A percentile compares a stretch with the other conserved stretches of the same genome.
These are phyloP conservation scores for Micronycteris hirsuta DNA, from an alignment of 2,113 vertebrate species.

Conservation along the genomic window DNA sequence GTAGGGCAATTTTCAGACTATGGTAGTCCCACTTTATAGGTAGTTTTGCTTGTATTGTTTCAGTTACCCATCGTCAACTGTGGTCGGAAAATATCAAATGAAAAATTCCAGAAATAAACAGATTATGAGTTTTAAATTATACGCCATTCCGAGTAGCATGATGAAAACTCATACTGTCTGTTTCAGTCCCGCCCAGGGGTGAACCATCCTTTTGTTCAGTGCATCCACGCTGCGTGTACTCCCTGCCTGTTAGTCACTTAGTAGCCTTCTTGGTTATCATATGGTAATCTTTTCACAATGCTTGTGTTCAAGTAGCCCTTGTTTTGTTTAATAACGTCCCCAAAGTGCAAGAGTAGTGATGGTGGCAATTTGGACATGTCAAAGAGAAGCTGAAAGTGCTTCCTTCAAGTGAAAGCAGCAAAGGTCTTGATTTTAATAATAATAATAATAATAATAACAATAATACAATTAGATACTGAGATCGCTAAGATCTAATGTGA, in stretches of 20 bases:
- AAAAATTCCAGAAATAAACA: not conserved
- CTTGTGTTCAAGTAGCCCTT: not conserved
- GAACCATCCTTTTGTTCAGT: not conserved
- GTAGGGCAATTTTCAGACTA: not conserved
- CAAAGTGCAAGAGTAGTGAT: not conserved
- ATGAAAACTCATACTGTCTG: not conserved
- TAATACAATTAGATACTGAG: not conserved
- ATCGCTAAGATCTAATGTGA: not conserved
- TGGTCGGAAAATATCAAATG: not conserved
- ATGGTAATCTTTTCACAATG: not conserved
- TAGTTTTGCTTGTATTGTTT: not conserved
- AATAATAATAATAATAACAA: not conserved
- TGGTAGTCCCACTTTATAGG: not conserved
- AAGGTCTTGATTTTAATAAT: not conserved
- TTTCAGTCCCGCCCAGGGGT: not conserved
- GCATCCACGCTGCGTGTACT: not conserved
- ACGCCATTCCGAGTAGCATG: not conserved
- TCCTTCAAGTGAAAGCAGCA: not conserved
- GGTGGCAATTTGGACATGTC: not conserved
- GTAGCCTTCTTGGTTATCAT: not conserved
- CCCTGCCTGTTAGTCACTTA: not conserved
- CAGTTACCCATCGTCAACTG: not conserved
- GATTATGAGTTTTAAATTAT: not conserved
- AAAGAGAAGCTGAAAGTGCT: not conserved
- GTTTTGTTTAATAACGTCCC: not conserved